Conservation (phyloP, 1,140 invertebrate species). For the Andricus grossulariae region DNA sequence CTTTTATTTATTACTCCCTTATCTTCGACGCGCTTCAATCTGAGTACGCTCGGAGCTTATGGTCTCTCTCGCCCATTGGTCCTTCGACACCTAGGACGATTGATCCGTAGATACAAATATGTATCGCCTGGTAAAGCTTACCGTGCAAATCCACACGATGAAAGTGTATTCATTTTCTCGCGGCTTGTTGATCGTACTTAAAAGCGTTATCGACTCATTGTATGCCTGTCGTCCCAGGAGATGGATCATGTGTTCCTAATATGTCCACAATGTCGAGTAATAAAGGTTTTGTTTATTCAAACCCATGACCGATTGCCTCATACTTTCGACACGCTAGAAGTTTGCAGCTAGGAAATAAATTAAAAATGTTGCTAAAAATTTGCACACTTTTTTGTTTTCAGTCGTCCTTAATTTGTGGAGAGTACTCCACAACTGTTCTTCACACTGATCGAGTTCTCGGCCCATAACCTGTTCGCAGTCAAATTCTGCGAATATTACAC, state of each 20-base stretch:
- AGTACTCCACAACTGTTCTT: no score
- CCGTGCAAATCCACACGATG: conserved; percentile 14
- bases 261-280: conserved; percentile 68
- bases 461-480: no score
- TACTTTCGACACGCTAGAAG: conserved; percentile 42
- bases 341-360: conserved; percentile 33
- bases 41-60: conserved; percentile 33
- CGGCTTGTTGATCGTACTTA: conserved; percentile 41
- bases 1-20: conserved; percentile 68
- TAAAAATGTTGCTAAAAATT: not conserved
- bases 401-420: no score
- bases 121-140: not conserved
- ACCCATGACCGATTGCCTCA: conserved; percentile 65
- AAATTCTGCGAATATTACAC: no score
- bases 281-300: conserved; percentile 70
- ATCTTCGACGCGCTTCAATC: conserved; percentile 59
- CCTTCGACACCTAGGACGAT: conserved; percentile 6
- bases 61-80: not conserved
- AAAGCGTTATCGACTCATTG: conserved; percentile 66
- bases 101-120: conserved; percentile 1
- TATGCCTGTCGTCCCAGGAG: conserved; percentile 66
- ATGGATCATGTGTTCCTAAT: conserved; percentile 71
- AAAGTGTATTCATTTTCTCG: conserved; percentile 22
- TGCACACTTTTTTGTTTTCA: not conserved
- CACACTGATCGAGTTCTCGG: no score